Evolutionary conservation across 1,140 invertebrate species (phyloP), one percentile per base, ranked within the genome.

Genomic region (Apocrypta bakeri): DNA sequence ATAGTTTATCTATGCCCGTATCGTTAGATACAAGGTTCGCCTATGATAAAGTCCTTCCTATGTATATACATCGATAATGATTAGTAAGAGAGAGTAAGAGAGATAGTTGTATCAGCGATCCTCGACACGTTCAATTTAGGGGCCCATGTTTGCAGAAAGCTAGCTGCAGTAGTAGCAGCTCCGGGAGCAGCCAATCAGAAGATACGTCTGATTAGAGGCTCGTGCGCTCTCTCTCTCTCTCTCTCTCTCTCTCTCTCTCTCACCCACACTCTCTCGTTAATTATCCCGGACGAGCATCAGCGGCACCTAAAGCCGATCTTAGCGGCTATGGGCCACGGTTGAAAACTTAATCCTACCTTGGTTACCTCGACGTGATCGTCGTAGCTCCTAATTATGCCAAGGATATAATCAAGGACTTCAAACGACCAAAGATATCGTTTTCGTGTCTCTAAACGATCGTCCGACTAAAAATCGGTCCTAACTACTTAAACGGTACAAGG

Each of bases 191-290:
- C 84, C 85, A 89, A 88, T 89, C 86, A 87, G 85, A 86, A 88
- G 84, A 77, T 86, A 87, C 85, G 86, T 88, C 85, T 90, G 88
- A 90, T 90, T 90, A 89, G 86, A 90, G 87, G 87, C 81, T 83
- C 85, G 82, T 66, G 56, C 79, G 79, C 84, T 86, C 40, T 83
- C 64, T 71, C 72, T 27, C 61, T 73, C 72, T 81, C n/a, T n/a
- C 29, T 42, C 76, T 25, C 29, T 42, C 40, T 77, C 72, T 27
- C 42, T 2, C n/a, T 17, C 2, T 9, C 33, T 9, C 21, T 6
- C 63, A 11, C 27, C 21, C n/a, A 42, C 25, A 1, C 79, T 76
- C 33, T 80, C 56, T 63, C 56, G 64, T 61, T 84, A 69, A 81
- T 56, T 81, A 78, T 77, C 6, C 48, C 25, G 33, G 24, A 4